Base-by-base conservation (phyloP, 2,797 vertebrate genomes). In the Acropternis orthonyx region DNA sequence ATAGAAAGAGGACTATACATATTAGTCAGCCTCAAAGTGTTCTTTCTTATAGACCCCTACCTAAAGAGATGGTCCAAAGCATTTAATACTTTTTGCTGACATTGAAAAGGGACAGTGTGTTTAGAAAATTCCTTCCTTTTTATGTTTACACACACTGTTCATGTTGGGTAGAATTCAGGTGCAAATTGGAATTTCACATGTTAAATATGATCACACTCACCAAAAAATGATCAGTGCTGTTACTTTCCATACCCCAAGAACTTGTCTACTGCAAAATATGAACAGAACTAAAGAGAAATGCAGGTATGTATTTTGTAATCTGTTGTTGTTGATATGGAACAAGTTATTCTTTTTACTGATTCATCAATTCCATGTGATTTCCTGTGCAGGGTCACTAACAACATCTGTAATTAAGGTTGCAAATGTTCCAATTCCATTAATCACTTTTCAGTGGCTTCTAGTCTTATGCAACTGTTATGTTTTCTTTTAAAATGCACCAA, bases 391-490 rank as follows among this genome's bases (percentile, higher is more conserved):
- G 28, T 66, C 23, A 67, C 3, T 46, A 84, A 11, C 4, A 81
- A n/a, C 7, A 49, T 34, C 27, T 68, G 14, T 10, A 49, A 9
- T 43, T 59, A 56, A 43, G 17, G 10, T 12, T 61, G 7, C 32
- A 49, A 32, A 20, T 54, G 6, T 39, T 80, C 14, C 59, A 17
- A 19, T 61, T 68, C 21, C 23, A 71, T 30, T 27, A 44, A 27
- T 37, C 9, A 49, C 7, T 61, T 67, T 77, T 72, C 10, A 27
- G 11, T 30, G 17, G 9, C 32, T 55, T 63, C 24, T 48, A 27
- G 20, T 48, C 26, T 69, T 66, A 65, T 3, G 3, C 7, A 51
- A 14, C 14, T n/a, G 28, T 41, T n/a, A n/a, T 2, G 0, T 68
- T 92, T 65, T 67, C n/a, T 80, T 52, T 54, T 39, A 61, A 80